phyloP scores from a whole-genome alignment of 2,113 vertebrate species.

The Phaethon lepturus region DNA sequence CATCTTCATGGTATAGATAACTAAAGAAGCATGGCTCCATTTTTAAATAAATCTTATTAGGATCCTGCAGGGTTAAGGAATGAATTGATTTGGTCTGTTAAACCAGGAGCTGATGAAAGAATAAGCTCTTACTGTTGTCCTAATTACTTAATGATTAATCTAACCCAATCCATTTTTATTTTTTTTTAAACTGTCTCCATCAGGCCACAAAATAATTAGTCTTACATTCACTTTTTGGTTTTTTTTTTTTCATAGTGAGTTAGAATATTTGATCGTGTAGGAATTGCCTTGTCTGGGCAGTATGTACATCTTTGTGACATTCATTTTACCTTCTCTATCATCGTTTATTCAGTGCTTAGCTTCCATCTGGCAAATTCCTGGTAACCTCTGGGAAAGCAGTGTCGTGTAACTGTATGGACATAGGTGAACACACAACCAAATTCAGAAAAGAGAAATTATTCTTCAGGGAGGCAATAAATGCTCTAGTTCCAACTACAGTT shows the following conservation, averaged over 20 bases:
- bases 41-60: constrained; percentile 49
- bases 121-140: constrained; percentile 32
- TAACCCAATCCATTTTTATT: background rate
- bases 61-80: constrained; percentile 22
- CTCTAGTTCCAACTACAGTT: background rate
- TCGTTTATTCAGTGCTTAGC: background rate
- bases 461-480: background rate
- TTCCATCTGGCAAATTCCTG: background rate
- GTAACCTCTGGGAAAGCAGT: background rate
- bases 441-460: background rate
- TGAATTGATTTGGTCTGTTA: constrained; percentile 12
- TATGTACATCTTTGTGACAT: background rate
- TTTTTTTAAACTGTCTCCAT: background rate
- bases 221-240: background rate
- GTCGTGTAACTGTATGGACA: background rate
- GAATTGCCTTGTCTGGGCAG: background rate
- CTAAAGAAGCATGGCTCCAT: background rate
- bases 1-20: background rate
- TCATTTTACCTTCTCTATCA: background rate
- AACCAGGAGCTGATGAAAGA: constrained; percentile 50
- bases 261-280: background rate
- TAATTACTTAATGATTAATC: constrained; percentile 39
- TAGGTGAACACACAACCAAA: background rate
- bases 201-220: constrained; percentile 13
- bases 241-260: constrained; percentile 6